Evolutionary conservation across 2,888 invertebrate genomes (phyloP).

Genomic region (Parnassius glacialis): DNA sequence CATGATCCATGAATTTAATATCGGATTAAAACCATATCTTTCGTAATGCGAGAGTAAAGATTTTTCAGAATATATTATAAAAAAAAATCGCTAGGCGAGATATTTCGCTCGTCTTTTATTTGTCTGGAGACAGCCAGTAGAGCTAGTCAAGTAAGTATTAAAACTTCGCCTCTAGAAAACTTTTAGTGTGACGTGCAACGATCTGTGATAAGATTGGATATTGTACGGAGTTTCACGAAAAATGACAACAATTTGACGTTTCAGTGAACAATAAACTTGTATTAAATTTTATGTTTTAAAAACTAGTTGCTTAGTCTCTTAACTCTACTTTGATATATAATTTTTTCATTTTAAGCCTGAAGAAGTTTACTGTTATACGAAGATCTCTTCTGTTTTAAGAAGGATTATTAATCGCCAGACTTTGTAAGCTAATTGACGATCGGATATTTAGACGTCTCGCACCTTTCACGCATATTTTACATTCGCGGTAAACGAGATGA

Average conservation of each 20-base stretch:
- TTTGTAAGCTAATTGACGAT: no score
- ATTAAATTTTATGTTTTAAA: no score
- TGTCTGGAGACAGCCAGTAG: background rate
- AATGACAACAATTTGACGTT: slow-evolving; percentile 7
- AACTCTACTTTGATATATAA: no score
- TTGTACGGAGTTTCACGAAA: background rate
- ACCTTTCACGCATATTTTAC: no score
- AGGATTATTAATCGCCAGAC: no score
- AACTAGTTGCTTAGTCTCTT: no score
- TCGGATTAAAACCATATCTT: background rate
- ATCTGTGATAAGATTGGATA: slow-evolving; percentile 15
- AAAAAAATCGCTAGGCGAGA: background rate
- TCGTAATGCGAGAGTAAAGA: background rate
- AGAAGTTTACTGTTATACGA: no score
- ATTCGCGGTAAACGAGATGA: no score
- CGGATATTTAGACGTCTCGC: no score
- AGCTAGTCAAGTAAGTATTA: background rate
- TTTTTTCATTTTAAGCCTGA: no score
- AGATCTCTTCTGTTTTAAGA: no score
- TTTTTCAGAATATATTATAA: background rate
- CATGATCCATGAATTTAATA: background rate
- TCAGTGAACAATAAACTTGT: background rate
- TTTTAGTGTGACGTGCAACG: slow-evolving; percentile 5
- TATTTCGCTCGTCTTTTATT: slow-evolving; percentile 1
- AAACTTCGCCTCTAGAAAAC: slow-evolving; percentile 2